Conservation (phyloP, 2,888 invertebrate species). For the Cosmopolites sordidus region DNA sequence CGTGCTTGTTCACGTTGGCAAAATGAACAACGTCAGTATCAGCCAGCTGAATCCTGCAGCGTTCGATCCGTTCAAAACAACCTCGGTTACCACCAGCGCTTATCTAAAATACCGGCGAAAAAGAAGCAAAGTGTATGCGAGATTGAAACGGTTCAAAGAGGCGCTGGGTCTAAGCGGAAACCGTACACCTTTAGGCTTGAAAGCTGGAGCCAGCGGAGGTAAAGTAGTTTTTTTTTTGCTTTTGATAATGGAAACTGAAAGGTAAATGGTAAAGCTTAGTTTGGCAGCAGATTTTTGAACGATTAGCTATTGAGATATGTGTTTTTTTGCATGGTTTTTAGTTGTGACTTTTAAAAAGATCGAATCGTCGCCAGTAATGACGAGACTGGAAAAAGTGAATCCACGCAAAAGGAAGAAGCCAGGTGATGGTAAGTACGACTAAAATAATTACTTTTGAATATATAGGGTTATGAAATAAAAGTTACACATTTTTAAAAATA, state of each 20-base stretch:
- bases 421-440: constrained; percentile 55
- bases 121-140: constrained; percentile 44
- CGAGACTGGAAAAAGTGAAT: constrained; percentile 25
- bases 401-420: constrained; percentile 70
- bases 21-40: constrained; percentile 63
- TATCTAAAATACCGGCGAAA: constrained; percentile 40
- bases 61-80: constrained; percentile 37
- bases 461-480: too few species aligned
- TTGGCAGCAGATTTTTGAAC: not conserved
- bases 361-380: constrained; percentile 35
- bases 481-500: too few species aligned
- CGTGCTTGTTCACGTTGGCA: constrained; percentile 82
- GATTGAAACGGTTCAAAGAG: constrained; percentile 43
- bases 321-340: constrained; percentile 48
- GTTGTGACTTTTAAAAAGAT: constrained; percentile 83
- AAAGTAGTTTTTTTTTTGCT: constrained; percentile 35
- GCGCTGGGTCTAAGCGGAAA: constrained; percentile 43
- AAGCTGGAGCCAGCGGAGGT: constrained; percentile 51
- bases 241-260: not conserved
- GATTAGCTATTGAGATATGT: not conserved
- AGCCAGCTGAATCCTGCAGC: constrained; percentile 38
- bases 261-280: too few species aligned
- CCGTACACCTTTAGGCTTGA: constrained; percentile 48
- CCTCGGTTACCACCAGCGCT: constrained; percentile 32
- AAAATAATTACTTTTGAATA: too few species aligned